Evolutionary conservation across 2,113 vertebrate genomes (phyloP), one percentile per base, ranked within the genome.

Genomic region (Pimephales promelas): DNA sequence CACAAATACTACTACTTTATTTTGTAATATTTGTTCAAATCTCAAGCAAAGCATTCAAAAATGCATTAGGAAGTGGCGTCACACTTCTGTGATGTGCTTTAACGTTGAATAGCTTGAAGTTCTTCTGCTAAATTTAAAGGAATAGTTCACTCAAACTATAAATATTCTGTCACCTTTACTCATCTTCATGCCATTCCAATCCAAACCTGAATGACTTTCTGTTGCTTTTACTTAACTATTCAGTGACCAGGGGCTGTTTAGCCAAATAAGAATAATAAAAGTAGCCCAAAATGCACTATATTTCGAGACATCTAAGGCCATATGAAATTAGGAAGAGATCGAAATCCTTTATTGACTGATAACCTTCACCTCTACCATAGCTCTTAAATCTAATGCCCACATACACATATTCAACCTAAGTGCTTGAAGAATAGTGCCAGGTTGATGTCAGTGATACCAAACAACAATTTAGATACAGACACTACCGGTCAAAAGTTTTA

Each of bases 11-110:
- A 28, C 76, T 45, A 28, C 13, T 43, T 78, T 2, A 59, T 18
- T 14, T 59, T 24, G 43, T 47, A 72, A 72, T 72, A 36, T 72
- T 72, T 5, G 6, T 88, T 78, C 83, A 61, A 86, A 83, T 83
- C n/a, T 31, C 24, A 24, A 22, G 6, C 1, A 28, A 83, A 14
- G 61, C 86, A 54, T 81, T 61, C 3, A 74, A n/a, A 61, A 78
- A 56, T 7, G 9, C 34, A 56, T 56, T 34, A 11, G 18, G 10
- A n/a, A 40, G 66, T 34, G 5, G 34, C 34, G 40, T 70, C 0
- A 18, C 18, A 36, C 26, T 34, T 34, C 49, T 13, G 20, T 7
- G 2, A 75, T 31, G 47, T 54, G 72, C 24, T 52, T 52, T 36
- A 14, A 2, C n/a, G 2, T 57, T 16, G n/a, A 43, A 20, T 18